Conservation (phyloP, 2,888 invertebrate species). For the Drosophila nr. medialis region DNA sequence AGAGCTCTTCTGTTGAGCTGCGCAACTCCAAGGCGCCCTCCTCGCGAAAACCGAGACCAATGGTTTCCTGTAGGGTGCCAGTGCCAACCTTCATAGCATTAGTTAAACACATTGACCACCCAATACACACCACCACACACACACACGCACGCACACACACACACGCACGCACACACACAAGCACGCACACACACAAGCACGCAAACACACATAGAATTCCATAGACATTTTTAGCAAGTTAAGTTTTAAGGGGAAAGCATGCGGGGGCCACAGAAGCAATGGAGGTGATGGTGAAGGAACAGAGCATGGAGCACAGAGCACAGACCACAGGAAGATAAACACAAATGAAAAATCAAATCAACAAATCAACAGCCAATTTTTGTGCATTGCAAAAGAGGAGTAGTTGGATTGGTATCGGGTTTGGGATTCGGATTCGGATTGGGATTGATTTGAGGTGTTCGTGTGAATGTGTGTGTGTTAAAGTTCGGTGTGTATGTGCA, state of each 20-base stretch:
- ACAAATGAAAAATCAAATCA: slow-evolving; percentile 49
- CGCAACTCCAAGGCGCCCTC: slow-evolving; percentile 94
- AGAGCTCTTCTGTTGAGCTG: slow-evolving; percentile 95
- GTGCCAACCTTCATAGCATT: slow-evolving; percentile 85
- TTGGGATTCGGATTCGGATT: not conserved
- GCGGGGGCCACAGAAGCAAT: slow-evolving; percentile 25
- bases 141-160: slow-evolving; percentile 36
- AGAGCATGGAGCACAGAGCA: not conserved
- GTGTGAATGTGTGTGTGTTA: slow-evolving; percentile 24
- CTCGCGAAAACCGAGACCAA: slow-evolving; percentile 87
- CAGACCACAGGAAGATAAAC: slow-evolving; percentile 15
- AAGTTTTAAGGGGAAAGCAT: slow-evolving; percentile 34
- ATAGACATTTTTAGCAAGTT: slow-evolving; percentile 36
- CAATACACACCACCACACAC: slow-evolving; percentile 52
- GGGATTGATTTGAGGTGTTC: not conserved
- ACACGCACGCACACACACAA: slow-evolving; percentile 12
- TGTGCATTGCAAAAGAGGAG: slow-evolving; percentile 40
- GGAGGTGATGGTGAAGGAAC: not conserved
- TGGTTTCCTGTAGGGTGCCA: slow-evolving; percentile 86
- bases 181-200: slow-evolving; percentile 32
- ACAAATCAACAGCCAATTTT: slow-evolving; percentile 73
- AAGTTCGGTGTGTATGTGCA: slow-evolving; percentile 24
- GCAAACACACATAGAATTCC: slow-evolving; percentile 28
- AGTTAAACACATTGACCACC: slow-evolving; percentile 74
- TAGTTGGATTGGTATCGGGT: not conserved